Evolutionary conservation across 1,140 invertebrate genomes (phyloP).

Genomic region (Pantala flavescens): DNA sequence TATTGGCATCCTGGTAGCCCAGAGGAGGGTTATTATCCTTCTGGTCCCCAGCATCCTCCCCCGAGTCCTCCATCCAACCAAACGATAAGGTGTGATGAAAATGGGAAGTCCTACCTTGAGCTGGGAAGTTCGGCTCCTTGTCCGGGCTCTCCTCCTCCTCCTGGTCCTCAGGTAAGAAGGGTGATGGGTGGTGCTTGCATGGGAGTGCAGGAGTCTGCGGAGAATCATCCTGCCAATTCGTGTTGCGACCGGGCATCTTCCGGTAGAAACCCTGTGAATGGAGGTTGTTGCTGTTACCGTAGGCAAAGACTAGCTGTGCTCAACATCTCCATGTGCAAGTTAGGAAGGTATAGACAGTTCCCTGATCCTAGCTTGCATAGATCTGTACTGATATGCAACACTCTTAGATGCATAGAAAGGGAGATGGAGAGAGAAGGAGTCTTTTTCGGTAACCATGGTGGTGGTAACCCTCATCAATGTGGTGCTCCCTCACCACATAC

Average conservation of each 20-base stretch:
- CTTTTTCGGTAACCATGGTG: conserved; percentile 18
- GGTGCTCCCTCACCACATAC: conserved; percentile 22
- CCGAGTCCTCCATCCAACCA: conserved; percentile 48
- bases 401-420: conserved; percentile 75
- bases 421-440: conserved; percentile 74
- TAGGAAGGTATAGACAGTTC: conserved; percentile 75
- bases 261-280: conserved; percentile 28
- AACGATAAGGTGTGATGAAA: conserved; percentile 75
- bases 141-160: background rate
- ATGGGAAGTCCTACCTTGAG: conserved; percentile 81
- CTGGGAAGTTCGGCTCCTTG: conserved; percentile 52
- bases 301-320: conserved; percentile 78
- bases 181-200: conserved; percentile 15
- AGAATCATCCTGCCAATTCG: conserved; percentile 29
- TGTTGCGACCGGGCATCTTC: conserved; percentile 51
- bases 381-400: conserved; percentile 91
- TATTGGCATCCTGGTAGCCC: conserved; percentile 19
- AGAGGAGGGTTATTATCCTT: conserved; percentile 11
- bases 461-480: conserved; percentile 35
- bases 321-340: conserved; percentile 85
- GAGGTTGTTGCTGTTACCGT: conserved; percentile 52
- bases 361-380: conserved; percentile 81
- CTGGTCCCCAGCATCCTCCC: conserved; percentile 26
- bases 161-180: conserved; percentile 10
- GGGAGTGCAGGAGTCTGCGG: conserved; percentile 9